Evolutionary conservation across 2,113 vertebrate genomes (phyloP).

Genomic region (Zosterops borbonicus): DNA sequence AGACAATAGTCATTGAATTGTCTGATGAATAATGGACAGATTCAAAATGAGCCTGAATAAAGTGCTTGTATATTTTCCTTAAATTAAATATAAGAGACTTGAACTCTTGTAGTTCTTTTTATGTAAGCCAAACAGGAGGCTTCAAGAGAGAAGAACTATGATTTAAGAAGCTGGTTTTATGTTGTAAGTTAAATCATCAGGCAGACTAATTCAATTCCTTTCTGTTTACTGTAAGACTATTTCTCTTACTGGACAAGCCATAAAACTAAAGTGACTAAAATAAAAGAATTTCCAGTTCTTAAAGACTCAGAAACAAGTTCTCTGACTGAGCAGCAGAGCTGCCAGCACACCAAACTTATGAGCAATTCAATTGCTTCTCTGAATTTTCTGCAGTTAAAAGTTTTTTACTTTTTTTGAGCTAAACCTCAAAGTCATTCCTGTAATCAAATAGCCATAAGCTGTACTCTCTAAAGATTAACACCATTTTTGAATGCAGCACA

Average conservation of each 20-base stretch:
- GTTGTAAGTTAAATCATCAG: conserved; percentile 33
- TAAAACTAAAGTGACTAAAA: conserved; percentile 49
- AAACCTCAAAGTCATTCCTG: conserved; percentile 33
- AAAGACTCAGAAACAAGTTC: conserved; percentile 19
- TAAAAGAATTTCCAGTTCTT: conserved; percentile 32
- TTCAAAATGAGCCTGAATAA: background rate
- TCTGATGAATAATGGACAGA: background rate
- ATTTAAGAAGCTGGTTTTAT: conserved; percentile 25
- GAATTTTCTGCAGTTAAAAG: conserved; percentile 51
- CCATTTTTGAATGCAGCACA: background rate
- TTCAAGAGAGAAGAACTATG: background rate
- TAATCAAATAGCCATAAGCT: conserved; percentile 19
- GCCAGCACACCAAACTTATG: conserved; percentile 41
- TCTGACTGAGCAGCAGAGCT: background rate
- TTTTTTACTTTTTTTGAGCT: background rate
- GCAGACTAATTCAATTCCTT: conserved; percentile 38
- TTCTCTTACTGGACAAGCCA: conserved; percentile 31
- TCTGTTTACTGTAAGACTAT: conserved; percentile 29
- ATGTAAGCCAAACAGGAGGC: background rate
- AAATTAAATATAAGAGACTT: background rate
- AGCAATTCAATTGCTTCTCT: conserved; percentile 38
- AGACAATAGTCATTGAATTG: background rate
- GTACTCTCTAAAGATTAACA: background rate
- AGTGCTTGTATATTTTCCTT: background rate
- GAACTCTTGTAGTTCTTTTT: background rate